A percentile compares a stretch with the other conserved stretches of the same genome.
phyloP scores from a whole-genome alignment of 37 sponge, comb jelly and placozoan species.

The Agelas oroides region DNA sequence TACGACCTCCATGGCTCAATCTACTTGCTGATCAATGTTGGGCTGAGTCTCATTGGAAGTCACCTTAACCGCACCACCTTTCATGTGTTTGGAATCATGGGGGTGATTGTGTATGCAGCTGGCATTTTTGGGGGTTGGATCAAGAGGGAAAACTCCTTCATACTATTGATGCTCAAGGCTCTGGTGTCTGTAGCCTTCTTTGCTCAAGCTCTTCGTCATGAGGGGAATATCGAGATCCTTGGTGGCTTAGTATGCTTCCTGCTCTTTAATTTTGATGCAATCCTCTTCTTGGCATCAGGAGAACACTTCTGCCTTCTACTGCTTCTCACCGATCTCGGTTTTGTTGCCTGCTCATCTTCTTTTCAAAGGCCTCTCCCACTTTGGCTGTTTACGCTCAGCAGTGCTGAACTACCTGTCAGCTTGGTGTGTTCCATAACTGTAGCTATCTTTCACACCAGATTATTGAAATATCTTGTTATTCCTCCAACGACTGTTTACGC shows the following conservation, averaged over 20 bases:
- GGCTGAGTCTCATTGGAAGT: slow-evolving; percentile 30
- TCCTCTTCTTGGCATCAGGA: slow-evolving; percentile 14
- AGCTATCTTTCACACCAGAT: neutral
- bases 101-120: slow-evolving; percentile 3
- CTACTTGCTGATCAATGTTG: slow-evolving; percentile 31
- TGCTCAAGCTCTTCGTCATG: slow-evolving; percentile 29
- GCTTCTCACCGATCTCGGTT: slow-evolving; percentile 41
- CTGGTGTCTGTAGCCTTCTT: slow-evolving; percentile 27
- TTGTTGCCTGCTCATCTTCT: neutral
- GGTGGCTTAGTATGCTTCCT: slow-evolving; percentile 20
- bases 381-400: slow-evolving; percentile 29
- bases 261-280: slow-evolving; percentile 14
- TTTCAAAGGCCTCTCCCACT: slow-evolving; percentile 24
- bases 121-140: neutral
- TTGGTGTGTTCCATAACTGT: slow-evolving; percentile 24
- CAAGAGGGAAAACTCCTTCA: neutral
- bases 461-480: slow-evolving; percentile 8
- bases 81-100: slow-evolving; percentile 45
- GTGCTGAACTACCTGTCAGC: slow-evolving; percentile 12
- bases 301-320: slow-evolving; percentile 16
- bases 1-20: slow-evolving; percentile 22
- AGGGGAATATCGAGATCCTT: slow-evolving; percentile 30
- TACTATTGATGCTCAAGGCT: slow-evolving; percentile 56
- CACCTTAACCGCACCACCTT: slow-evolving; percentile 48
- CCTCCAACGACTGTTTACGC: neutral